These are phyloP conservation scores for Leucania comma DNA, from an alignment of 2,888 invertebrate species.

Conservation along the genomic window DNA sequence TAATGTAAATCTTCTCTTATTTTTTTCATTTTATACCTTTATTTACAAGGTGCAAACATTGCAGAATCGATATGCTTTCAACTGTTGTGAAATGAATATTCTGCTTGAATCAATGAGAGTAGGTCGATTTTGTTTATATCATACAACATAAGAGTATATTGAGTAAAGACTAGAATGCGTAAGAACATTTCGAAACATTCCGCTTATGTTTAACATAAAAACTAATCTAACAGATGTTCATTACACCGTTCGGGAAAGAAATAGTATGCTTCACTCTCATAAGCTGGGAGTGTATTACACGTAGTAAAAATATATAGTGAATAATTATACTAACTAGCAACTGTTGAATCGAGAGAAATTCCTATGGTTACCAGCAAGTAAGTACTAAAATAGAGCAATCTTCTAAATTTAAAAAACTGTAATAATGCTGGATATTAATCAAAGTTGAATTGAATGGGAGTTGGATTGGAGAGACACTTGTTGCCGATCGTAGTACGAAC, in stretches of 20 bases:
- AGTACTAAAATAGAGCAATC: constrained; percentile 43
- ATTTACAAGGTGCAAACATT: constrained; percentile 20
- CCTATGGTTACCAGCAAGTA: constrained; percentile 24
- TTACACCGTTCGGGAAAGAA: constrained; percentile 50
- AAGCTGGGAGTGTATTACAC: constrained; percentile 41
- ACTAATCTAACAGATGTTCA: constrained; percentile 52
- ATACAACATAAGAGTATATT: constrained; percentile 13
- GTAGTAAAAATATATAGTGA: constrained; percentile 54
- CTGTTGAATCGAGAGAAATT: constrained; percentile 34
- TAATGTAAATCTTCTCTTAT: constrained; percentile 20
- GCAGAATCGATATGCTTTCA: constrained; percentile 5
- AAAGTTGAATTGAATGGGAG: constrained; percentile 50
- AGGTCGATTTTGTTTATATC: constrained; percentile 32
- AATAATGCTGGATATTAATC: constrained; percentile 41
- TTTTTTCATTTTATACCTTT: constrained; percentile 10
- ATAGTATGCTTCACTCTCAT: constrained; percentile 44
- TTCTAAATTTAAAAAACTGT: constrained; percentile 30
- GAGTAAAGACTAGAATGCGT: constrained; percentile 25
- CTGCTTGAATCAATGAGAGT: constrained; percentile 21
- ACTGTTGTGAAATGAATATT: constrained; percentile 34
- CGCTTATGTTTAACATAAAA: constrained; percentile 48
- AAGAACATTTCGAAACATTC: too few relatives aligned
- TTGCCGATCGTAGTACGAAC: constrained; percentile 48
- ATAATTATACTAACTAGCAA: constrained; percentile 50
- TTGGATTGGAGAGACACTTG: constrained; percentile 59